Evolutionary conservation across 2,113 vertebrate species (phyloP), one percentile per base, ranked within the genome.

Genomic region (Hystrix brachyura): DNA sequence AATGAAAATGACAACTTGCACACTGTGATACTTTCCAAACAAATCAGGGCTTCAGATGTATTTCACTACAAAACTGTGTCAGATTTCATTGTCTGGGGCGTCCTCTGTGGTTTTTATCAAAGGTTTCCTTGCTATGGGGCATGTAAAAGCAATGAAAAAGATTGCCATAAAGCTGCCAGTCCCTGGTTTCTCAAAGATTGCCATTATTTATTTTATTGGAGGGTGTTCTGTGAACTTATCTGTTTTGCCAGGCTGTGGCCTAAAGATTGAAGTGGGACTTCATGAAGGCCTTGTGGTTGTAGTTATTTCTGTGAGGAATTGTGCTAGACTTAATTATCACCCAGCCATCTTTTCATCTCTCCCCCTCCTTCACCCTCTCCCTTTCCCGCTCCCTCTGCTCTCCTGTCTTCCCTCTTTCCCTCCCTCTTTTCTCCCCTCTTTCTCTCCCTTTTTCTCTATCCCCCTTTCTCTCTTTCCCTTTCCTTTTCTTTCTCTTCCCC

Each of bases 81-180:
- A 38, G 18, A n/a, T 94, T 94, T 90, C 87, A 67, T 88, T 57
- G 91, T 91, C 67, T 65, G 34, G 43, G 48, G 34, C n/a, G 7
- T 38, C 74, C 62, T 53, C 57, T 87, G 60, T 86, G 93, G 95
- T 79, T 94, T 96, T 96, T 85, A 79, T 72, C 76, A 82, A 91
- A 60, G 34, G 23, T 65, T 92, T 95, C 27, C 53, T 93, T 55
- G 51, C 34, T 65, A 12, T 59, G 87, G 64, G 43, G 65, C 91
- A 59, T 87, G 1, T 83, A 72, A 85, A 97, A 72, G 5, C 80
- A 85, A 46, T 57, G 25, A 59, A 78, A 90, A 94, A 79, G 25
- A 64, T 90, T 51, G 11, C 29, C 62, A 34, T 69, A 64, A 95
- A 87, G 32, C 72, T 76, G 46, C 57, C 59, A 23, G 46, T 80